Evolutionary conservation across 2,888 invertebrate species (phyloP), one percentile per base, ranked within the genome.

Genomic region (Drosophila villosipedis): DNA sequence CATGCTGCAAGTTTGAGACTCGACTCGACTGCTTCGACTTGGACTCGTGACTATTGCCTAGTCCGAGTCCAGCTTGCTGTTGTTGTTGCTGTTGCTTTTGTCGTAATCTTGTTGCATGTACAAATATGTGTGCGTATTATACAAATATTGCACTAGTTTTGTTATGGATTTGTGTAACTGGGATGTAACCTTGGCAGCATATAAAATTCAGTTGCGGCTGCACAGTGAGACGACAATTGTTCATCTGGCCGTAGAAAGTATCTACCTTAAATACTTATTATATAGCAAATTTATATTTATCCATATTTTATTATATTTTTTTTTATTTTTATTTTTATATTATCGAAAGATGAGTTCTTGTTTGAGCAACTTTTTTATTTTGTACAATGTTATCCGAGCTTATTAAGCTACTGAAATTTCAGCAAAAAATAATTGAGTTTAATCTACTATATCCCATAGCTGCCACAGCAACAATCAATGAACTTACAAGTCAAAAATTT

Each of bases 71-170:
- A 19, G 41, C 43, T 7, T 31, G 43, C 22, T 14, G 28, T 61
- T 28, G 19, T 61, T 28, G 19, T 63, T 28, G 19, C 22, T 35
- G 68, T 57, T 71, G 50, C 52, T 69, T 43, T 39, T 28, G 41
- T 75, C 43, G 70, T 69, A 74, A 78, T 80, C 74, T 80, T 77
- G 72, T 80, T 54, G 39, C 53, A 63, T 79, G 71, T 74, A 80
- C 80, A 73, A 82, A 82, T 86, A 69, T 73, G 75, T 84, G 78
- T 81, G 82, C 83, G 86, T 86, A 75, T 86, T 89, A 80, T 83
- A 89, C 89, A 87, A 88, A 88, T 88, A 88, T 84, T 89, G 87
- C 84, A 87, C 87, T 80, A 88, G 87, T 89, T 88, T 84, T 82
- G 79, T 80, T 86, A 88, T 88, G 85, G 82, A 88, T 89, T 89